Percentiles rank a stretch among this genome's conserved stretches.
These are phyloP conservation scores for Geodia barretti DNA, from an alignment of 37 sponge, comb jelly and placozoan species.

Conservation along the genomic window DNA sequence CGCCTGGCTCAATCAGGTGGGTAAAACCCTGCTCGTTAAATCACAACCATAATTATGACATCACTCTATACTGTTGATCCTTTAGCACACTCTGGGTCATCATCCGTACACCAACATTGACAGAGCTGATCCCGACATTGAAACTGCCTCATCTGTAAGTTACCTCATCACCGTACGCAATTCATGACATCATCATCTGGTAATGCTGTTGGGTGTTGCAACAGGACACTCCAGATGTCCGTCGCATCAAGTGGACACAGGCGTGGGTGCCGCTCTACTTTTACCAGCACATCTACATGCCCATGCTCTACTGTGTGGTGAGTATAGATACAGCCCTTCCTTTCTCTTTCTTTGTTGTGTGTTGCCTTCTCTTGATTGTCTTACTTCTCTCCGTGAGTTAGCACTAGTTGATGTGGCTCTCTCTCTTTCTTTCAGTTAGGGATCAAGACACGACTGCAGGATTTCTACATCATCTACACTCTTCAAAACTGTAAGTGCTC, in stretches of 20 bases:
- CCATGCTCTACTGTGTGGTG: conserved; percentile 89
- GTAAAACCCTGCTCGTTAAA: background rate
- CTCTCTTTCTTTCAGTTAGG: conserved; percentile 55
- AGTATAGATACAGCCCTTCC: conserved; percentile 28
- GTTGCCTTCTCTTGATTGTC: no score
- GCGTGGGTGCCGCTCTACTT: conserved; percentile 88
- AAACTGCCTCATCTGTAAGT: conserved; percentile 69
- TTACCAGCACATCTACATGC: conserved; percentile 92
- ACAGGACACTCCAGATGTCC: conserved; percentile 80
- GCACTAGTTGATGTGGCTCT: background rate
- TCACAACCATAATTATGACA: background rate
- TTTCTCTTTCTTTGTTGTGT: no score
- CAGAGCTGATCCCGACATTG: conserved; percentile 92
- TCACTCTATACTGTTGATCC: background rate
- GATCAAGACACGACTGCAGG: conserved; percentile 90
- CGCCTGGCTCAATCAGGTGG: conserved; percentile 83
- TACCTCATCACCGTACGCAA: background rate
- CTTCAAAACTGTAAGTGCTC: conserved; percentile 64
- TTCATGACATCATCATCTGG: background rate
- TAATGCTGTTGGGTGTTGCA: background rate
- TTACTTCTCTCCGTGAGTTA: no score
- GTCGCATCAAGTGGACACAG: conserved; percentile 88
- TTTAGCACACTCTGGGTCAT: conserved; percentile 86
- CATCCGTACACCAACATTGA: conserved; percentile 96
- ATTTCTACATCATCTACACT: conserved; percentile 66